phyloP scores from a whole-genome alignment of 92 coral and sea anemone genomes.

The Galaxea fascicularis region DNA sequence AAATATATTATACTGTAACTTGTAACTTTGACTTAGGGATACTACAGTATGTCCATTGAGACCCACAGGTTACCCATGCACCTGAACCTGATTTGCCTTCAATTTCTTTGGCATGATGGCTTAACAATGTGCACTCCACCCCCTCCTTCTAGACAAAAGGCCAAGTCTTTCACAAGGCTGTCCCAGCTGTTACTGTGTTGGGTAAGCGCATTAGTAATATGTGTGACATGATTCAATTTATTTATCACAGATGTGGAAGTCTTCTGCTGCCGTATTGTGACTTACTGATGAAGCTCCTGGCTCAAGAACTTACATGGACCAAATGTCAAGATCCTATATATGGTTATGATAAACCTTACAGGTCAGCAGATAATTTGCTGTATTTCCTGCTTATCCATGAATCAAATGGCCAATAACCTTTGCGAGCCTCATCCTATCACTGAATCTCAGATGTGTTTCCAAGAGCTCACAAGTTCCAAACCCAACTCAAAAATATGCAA shows the following conservation, averaged over 20 bases:
- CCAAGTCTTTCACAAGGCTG: too few species aligned
- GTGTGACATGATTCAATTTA: background rate
- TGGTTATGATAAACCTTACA: slow-evolving; percentile 50
- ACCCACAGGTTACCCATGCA: too few species aligned
- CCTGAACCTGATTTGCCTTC: too few species aligned
- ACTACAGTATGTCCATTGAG: too few species aligned
- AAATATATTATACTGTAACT: too few species aligned
- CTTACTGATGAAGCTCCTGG: slow-evolving; percentile 37
- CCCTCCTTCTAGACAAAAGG: too few species aligned
- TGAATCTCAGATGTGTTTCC: too few species aligned
- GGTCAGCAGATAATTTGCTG: slow-evolving; percentile 31
- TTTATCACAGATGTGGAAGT: slow-evolving; percentile 62
- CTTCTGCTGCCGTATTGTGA: slow-evolving; percentile 64
- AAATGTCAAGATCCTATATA: slow-evolving; percentile 11
- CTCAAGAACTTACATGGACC: slow-evolving; percentile 76
- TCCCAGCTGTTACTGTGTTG: too few species aligned
- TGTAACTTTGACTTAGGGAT: background rate
- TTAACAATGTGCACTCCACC: too few species aligned
- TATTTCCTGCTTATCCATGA: background rate
- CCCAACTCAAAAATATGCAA: too few species aligned
- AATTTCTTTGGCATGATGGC: too few species aligned
- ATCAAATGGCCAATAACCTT: background rate
- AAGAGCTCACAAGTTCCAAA: too few species aligned
- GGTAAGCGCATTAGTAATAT: background rate
- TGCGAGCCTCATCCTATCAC: background rate